Evolutionary conservation across 2,113 vertebrate species (phyloP).

Genomic region (Rhizomys pruinosus): DNA sequence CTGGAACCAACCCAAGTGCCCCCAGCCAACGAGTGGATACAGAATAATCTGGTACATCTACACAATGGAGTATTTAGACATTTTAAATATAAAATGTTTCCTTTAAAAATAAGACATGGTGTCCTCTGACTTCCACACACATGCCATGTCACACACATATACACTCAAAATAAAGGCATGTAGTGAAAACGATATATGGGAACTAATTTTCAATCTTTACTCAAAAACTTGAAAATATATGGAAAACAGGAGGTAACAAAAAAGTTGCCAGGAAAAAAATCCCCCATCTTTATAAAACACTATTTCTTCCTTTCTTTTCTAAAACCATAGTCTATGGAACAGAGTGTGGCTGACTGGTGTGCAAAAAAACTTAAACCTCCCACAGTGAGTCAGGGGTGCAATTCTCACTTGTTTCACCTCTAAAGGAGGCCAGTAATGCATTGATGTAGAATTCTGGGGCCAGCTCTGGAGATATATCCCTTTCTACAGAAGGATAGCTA

Average conservation of each 20-base stretch:
- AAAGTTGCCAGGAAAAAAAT: neutral
- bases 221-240: neutral
- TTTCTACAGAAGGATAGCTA: neutral
- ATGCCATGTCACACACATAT: too few species aligned
- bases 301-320: neutral
- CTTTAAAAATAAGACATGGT: neutral
- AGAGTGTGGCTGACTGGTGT: neutral
- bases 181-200: neutral
- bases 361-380: neutral
- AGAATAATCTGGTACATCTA: too few species aligned
- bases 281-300: neutral
- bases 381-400: neutral
- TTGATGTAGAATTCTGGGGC: neutral
- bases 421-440: neutral
- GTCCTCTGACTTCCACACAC: too few species aligned
- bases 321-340: neutral
- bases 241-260: neutral
- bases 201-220: constrained; percentile 3
- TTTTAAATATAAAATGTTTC: neutral
- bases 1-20: too few species aligned
- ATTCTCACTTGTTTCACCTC: neutral
- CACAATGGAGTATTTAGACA: too few species aligned
- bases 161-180: too few species aligned
- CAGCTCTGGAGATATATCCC: neutral
- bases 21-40: too few species aligned